Evolutionary conservation across 2,797 vertebrate species (phyloP).

Genomic region (Antrozous pallidus): DNA sequence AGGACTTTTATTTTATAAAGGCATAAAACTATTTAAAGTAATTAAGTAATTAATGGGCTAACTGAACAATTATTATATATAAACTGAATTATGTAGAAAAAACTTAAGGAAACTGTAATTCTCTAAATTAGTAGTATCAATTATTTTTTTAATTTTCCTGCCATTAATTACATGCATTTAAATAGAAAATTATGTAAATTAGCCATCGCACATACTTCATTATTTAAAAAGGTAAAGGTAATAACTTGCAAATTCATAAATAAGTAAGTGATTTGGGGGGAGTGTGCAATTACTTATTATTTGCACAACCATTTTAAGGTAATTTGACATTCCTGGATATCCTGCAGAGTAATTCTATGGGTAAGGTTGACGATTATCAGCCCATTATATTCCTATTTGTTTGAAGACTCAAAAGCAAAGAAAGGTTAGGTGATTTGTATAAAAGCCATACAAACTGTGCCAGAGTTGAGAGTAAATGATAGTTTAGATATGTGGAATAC

Average conservation of each 20-base stretch:
- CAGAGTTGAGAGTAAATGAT: constrained; percentile 31
- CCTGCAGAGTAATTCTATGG: constrained; percentile 48
- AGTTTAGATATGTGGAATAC: background rate
- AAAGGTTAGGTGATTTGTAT: constrained; percentile 28
- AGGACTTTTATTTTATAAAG: constrained; percentile 39
- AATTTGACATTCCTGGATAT: constrained; percentile 45
- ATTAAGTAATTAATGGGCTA: constrained; percentile 53
- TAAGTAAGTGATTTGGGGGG: constrained; percentile 46
- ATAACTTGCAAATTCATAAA: constrained; percentile 63
- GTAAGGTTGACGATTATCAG: constrained; percentile 50
- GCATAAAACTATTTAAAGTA: constrained; percentile 46
- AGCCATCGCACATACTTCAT: constrained; percentile 35
- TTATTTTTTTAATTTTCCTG: constrained; percentile 65
- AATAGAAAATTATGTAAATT: constrained; percentile 59
- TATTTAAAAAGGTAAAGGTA: constrained; percentile 59
- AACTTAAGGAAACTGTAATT: constrained; percentile 59
- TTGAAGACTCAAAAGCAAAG: constrained; percentile 53
- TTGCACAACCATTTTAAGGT: constrained; percentile 28
- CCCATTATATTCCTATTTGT: constrained; percentile 6
- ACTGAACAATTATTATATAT: constrained; percentile 43
- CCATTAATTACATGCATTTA: constrained; percentile 62
- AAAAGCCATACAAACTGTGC: constrained; percentile 29
- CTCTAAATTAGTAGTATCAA: constrained; percentile 64
- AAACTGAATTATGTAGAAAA: constrained; percentile 40
- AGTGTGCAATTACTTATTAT: constrained; percentile 52